Base-by-base conservation (phyloP, 2,888 invertebrate genomes). In the Lumbricus terrestris region DNA sequence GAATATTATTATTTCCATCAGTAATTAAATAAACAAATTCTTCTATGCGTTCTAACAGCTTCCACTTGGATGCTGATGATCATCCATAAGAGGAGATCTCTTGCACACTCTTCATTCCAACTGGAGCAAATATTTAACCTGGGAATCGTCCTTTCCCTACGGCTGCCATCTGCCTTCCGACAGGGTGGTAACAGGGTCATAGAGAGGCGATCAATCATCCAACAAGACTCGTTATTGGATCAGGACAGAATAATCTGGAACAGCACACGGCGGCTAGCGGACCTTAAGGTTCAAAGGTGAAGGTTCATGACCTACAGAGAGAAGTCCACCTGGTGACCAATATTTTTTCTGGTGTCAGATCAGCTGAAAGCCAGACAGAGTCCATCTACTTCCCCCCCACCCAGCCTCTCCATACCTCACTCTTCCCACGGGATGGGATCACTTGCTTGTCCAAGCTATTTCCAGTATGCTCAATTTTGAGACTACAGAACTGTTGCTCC, bases 231-330 rank as follows among this genome's bases (percentile, higher is more conserved):
- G n/a, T 69, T 69, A 69, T 13, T 69, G 69, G 69, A n/a, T 69
- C 69, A 69, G 69, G 69, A 69, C 69, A 69, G 69, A 69, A 69
- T 69, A 69, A 69, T 69, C 69, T 69, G 69, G 69, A n/a, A 69
- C 69, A 69, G 69, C n/a, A 29, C 69, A 69, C 69, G n/a, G 69
- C 69, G n/a, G n/a, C n/a, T n/a, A n/a, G 69, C 69, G 69, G 69
- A n/a, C n/a, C n/a, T n/a, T 69, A 69, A 69, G 69, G 69, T 69
- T 69, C 69, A 69, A n/a, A 29, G 69, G 69, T 69, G 29, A 69
- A 69, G n/a, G 69, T 69, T 69, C 69, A 69, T 1, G n/a, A 1
- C 69, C 69, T 69, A 29, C 69, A 0, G 29, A 69, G 16, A n/a
- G 69, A 69, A n/a, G n/a, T 69, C 69, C 69, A 69, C 69, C 29